Evolutionary conservation across 1,140 invertebrate species (phyloP), one percentile per base, ranked within the genome.

Genomic region (Dryas iulia): DNA sequence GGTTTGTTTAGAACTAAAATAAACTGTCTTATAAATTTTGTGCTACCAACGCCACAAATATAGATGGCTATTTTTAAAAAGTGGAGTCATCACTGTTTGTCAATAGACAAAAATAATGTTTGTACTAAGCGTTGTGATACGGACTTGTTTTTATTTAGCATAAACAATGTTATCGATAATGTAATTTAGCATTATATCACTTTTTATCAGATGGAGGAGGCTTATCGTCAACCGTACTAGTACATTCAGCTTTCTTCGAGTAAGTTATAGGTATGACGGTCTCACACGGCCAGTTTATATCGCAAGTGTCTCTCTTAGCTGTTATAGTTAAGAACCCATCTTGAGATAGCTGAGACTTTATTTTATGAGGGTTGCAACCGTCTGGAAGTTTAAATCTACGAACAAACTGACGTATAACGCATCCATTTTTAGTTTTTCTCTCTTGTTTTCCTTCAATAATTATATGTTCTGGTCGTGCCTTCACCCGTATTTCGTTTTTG

Each of bases 371-470:
- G 30, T 74, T 69, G 57, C 89, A 91, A 2, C 87, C 89, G 21
- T 80, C 68, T 5, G 89, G 89, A 2, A 91, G 70, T 58, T 79
- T 87, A 30, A 83, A 91, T 62, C 83, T 89, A n/a, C 81, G 76
- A 0, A 81, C 71, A 57, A 90, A 89, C 12, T 84, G 78, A 24
- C 82, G 66, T 3, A 89, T 57, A 6, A 84, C 53, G 26, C 67
- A 79, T 0, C 87, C 86, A 23, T 69, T 61, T 35, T 80, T 75
- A 0, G 81, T 84, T 52, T 85, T 80, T n/a, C 75, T 80, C 39
- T 89, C 86, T 18, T 89, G 81, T 69, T 90, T 90, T 0, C 89
- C 89, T 78, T 91, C 86, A 56, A 91, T 81, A 0, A 87, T 71
- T 1, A 91, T 76, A 58, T 81, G 88, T 30, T 91, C 86, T 7